Evolutionary conservation across 1,140 invertebrate species (phyloP).

Genomic region (Scylla paramamosain): DNA sequence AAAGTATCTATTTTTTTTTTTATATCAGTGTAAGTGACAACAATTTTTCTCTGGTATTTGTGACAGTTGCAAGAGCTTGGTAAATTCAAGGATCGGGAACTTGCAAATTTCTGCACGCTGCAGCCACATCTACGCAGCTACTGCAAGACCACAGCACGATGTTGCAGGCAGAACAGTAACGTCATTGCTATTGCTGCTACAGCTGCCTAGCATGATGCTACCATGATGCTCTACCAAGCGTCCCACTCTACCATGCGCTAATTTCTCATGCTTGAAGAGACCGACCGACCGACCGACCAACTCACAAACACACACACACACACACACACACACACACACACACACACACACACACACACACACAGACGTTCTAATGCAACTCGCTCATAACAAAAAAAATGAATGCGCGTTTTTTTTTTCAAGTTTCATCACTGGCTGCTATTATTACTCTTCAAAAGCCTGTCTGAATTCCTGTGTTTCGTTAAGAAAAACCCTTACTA

Average conservation of each 20-base stretch:
- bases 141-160: not conserved
- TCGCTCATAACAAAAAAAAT: too few species aligned
- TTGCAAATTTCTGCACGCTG: not conserved
- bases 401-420: too few species aligned
- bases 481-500: too few species aligned
- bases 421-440: too few species aligned
- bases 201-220: not conserved
- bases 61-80: not conserved
- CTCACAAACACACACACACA: too few species aligned
- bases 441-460: too few species aligned
- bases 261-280: not conserved
- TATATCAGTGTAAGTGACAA: not conserved
- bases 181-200: not conserved
- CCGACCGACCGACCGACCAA: too few species aligned
- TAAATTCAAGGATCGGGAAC: not conserved
- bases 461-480: too few species aligned
- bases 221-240: not conserved
- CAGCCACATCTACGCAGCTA: not conserved
- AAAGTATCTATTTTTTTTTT: too few species aligned
- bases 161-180: not conserved
- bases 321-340: too few species aligned
- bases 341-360: slow-evolving; percentile 42
- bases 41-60: not conserved
- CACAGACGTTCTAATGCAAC: not conserved
- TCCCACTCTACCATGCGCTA: not conserved